A percentile compares a stretch with the other conserved stretches of the same genome.
These are phyloP conservation scores for Eospalax fontanierii DNA, from an alignment of 2,797 vertebrate species.

Conservation along the genomic window DNA sequence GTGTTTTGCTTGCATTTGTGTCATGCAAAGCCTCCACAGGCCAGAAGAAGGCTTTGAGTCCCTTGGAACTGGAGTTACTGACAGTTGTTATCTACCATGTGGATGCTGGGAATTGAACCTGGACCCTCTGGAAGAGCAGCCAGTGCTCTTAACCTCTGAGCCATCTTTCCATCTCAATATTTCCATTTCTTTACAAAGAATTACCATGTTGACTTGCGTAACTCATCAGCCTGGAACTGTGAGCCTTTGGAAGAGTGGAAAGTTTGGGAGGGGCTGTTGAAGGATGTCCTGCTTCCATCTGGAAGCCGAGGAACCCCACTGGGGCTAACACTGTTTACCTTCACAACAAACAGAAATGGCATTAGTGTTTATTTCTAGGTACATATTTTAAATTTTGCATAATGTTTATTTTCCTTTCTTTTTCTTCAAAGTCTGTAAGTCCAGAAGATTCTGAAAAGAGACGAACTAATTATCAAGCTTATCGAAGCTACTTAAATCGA, in stretches of 20 bases:
- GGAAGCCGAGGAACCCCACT: not conserved
- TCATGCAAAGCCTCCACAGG: no score
- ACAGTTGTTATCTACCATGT: no score
- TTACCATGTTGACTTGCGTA: not conserved
- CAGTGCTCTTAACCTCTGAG: no score
- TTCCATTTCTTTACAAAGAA: not conserved
- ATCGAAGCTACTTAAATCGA: conserved; percentile 96
- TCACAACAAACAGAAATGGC: conserved; percentile 21
- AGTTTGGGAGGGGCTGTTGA: not conserved
- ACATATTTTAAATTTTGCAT: conserved; percentile 46
- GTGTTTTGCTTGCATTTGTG: no score
- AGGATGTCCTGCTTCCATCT: not conserved
- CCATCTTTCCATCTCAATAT: no score
- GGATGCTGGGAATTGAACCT: no score
- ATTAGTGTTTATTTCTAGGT: conserved; percentile 2
- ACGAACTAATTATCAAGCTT: conserved; percentile 93
- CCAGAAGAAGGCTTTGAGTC: no score
- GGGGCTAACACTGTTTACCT: conserved; percentile 6
- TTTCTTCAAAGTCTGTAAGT: conserved; percentile 90
- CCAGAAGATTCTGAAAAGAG: conserved; percentile 97
- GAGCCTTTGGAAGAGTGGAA: not conserved
- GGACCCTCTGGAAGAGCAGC: no score
- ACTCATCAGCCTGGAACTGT: not conserved
- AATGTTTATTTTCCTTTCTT: not conserved
- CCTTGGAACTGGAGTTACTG: no score